Conservation (phyloP, 2,113 vertebrate genomes). For the Chlamydotis undulata region DNA sequence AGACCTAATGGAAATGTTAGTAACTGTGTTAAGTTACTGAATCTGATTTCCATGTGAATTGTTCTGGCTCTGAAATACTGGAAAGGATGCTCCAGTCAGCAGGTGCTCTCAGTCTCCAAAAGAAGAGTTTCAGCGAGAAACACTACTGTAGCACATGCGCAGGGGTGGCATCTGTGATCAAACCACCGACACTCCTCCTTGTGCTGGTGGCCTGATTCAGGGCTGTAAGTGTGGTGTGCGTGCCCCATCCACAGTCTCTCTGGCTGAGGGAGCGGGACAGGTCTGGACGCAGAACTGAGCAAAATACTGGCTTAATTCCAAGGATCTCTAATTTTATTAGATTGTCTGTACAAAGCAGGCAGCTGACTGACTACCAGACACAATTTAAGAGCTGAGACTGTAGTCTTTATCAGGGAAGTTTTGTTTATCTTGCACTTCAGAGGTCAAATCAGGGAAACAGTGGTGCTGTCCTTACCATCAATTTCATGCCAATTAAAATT, state of each 20-base stretch:
- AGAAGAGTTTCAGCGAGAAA: not conserved
- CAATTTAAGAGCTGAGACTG: not conserved
- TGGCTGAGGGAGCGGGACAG: not conserved
- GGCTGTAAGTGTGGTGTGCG: rapidly evolving
- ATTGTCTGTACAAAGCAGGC: not conserved
- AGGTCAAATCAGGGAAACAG: not conserved
- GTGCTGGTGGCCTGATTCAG: not conserved
- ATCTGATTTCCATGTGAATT: not conserved
- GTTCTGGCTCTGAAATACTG: not conserved
- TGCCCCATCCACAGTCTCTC: rapidly evolving
- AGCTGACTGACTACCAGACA: not conserved
- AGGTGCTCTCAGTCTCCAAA: not conserved
- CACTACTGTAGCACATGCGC: rapidly evolving
- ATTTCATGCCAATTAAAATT: slow-evolving; percentile 12
- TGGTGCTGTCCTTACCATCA: not conserved
- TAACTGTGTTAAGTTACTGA: not conserved
- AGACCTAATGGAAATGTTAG: not conserved
- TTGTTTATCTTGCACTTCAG: not conserved
- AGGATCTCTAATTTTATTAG: not conserved
- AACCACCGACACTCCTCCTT: rapidly evolving
- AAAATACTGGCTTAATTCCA: not conserved
- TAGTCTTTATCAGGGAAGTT: not conserved
- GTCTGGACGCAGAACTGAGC: not conserved
- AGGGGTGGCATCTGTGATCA: not conserved
- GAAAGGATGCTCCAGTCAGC: not conserved